Percentiles rank a stretch among this genome's conserved stretches.
phyloP scores from a whole-genome alignment of 1,140 invertebrate species.

The Achatina immaculata region DNA sequence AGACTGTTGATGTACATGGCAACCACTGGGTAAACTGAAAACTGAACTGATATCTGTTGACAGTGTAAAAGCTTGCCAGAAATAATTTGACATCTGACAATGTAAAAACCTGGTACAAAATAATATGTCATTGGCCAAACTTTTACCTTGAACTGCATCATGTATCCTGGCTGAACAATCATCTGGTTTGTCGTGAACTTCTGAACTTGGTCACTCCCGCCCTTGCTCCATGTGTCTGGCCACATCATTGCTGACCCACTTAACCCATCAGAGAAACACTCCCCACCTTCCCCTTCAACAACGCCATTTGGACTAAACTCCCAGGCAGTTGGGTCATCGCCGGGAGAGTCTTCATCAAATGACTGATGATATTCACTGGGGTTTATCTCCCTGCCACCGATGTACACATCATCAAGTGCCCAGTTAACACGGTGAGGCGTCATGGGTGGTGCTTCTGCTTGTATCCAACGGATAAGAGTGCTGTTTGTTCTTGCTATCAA shows the following conservation, averaged over 20 bases:
- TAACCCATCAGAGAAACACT: constrained; percentile 26
- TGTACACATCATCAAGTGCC: constrained; percentile 71
- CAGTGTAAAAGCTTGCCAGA: too few relatives aligned
- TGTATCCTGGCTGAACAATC: constrained; percentile 69
- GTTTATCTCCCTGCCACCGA: constrained; percentile 72
- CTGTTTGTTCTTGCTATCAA: constrained; percentile 61
- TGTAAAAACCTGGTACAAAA: too few relatives aligned
- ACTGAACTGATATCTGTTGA: too few relatives aligned
- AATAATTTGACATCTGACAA: too few relatives aligned
- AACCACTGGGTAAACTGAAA: too few relatives aligned
- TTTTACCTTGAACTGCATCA: constrained; percentile 70
- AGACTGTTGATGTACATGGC: too few relatives aligned
- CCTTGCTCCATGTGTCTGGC: constrained; percentile 45
- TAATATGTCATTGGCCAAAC: too few relatives aligned
- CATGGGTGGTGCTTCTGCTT: constrained; percentile 51
- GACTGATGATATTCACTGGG: constrained; percentile 66
- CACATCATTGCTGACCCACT: constrained; percentile 56
- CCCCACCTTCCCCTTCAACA: constrained; percentile 53
- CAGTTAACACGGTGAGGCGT: constrained; percentile 65
- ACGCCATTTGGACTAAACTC: constrained; percentile 68
- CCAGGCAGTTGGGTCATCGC: constrained; percentile 58
- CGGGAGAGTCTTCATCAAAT: constrained; percentile 61
- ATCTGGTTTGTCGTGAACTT: constrained; percentile 70
- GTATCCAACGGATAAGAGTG: constrained; percentile 70
- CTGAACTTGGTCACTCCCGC: constrained; percentile 34